Conservation (phyloP, 2,113 vertebrate species). For the Engraulis encrasicolus region DNA sequence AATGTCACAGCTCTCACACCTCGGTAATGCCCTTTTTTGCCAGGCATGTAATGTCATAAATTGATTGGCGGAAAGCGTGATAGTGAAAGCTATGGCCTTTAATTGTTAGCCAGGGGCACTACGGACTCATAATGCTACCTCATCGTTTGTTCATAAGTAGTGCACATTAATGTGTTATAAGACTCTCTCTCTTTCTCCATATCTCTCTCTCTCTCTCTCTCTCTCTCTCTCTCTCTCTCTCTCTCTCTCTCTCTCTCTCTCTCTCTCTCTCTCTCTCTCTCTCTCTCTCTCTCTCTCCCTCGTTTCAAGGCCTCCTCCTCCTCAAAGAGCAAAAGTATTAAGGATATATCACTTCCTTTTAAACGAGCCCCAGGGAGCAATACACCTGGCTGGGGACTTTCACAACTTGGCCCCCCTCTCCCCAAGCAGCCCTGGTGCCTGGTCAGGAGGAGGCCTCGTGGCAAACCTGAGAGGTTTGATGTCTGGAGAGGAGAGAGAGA, state of each 20-base stretch:
- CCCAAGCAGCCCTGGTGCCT: slow-evolving; percentile 70
- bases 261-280: no score
- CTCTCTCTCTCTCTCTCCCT: background rate
- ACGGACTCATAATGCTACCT: background rate
- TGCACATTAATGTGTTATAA: slow-evolving; percentile 41
- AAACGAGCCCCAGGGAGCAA: slow-evolving; percentile 74
- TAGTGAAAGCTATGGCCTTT: slow-evolving; percentile 9
- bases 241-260: no score
- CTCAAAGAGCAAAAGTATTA: slow-evolving; percentile 49
- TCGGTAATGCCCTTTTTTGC: background rate
- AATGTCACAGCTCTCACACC: slow-evolving; percentile 10
- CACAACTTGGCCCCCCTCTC: slow-evolving; percentile 79
- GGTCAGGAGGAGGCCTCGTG: slow-evolving; percentile 68
- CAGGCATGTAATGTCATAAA: background rate
- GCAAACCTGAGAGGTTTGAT: slow-evolving; percentile 76
- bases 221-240: background rate
- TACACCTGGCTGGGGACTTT: slow-evolving; percentile 72
- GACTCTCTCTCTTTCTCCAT: slow-evolving; percentile 4
- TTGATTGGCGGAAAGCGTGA: background rate
- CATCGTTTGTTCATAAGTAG: slow-evolving; percentile 21
- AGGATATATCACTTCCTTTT: slow-evolving; percentile 74
- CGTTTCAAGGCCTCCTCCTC: slow-evolving; percentile 50
- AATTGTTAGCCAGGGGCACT: slow-evolving; percentile 17
- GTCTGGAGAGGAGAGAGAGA: no score
- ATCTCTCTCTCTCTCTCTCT: no score